A percentile compares a stretch with the other conserved stretches of the same genome.
phyloP scores from a whole-genome alignment of 2,888 invertebrate genomes.

The Carterocephalus palaemon region DNA sequence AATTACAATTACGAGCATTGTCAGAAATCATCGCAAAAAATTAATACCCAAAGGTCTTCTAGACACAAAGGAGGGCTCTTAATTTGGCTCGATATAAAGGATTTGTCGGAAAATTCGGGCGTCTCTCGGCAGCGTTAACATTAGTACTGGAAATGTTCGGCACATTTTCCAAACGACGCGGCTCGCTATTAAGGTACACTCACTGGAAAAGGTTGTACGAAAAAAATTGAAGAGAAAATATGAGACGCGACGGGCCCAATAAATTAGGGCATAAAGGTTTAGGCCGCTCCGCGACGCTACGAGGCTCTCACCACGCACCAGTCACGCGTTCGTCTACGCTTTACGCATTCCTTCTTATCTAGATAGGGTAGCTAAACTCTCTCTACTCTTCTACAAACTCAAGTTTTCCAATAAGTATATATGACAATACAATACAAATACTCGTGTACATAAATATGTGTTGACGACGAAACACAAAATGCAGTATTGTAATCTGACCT shows the following conservation, averaged over 20 bases:
- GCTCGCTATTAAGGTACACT: constrained; percentile 22
- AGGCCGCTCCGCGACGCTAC: neutral
- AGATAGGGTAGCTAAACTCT: no score
- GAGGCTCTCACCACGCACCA: no score
- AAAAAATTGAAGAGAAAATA: constrained; percentile 18
- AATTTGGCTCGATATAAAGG: constrained; percentile 18
- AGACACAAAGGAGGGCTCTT: constrained; percentile 10
- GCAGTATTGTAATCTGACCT: no score
- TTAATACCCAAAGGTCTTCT: constrained; percentile 7
- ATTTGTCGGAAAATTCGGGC: constrained; percentile 16
- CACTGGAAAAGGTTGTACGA: constrained; percentile 11
- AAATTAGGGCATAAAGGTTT: constrained; percentile 17
- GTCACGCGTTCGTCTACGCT: no score
- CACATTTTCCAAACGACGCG: constrained; percentile 24
- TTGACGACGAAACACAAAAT: no score
- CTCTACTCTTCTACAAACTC: no score
- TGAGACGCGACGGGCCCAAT: constrained; percentile 8
- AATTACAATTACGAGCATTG: constrained; percentile 1
- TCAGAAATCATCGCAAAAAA: constrained; percentile 4
- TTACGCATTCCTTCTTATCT: no score
- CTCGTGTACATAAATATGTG: no score
- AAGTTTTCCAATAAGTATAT: no score
- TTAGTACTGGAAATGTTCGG: constrained; percentile 27
- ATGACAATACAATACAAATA: no score
- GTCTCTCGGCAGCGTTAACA: constrained; percentile 7